A percentile compares a stretch with the other conserved stretches of the same genome.
These are phyloP conservation scores for Sebastes vulpes DNA, from an alignment of 2,797 vertebrate species.

Conservation along the genomic window DNA sequence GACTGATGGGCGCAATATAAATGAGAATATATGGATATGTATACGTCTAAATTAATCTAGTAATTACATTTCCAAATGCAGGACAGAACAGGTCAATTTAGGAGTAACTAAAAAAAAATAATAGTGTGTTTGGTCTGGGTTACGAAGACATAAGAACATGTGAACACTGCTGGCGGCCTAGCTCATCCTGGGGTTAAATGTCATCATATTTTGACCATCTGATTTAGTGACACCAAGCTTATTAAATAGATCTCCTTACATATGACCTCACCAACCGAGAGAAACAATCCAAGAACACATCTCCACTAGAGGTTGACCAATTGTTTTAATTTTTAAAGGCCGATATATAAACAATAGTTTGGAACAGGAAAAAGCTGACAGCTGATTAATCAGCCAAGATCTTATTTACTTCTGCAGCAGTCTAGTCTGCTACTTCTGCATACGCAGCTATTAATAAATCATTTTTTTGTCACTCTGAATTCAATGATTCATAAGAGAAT, in stretches of 20 bases:
- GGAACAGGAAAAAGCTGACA: too few relatives aligned
- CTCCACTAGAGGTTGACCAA: too few relatives aligned
- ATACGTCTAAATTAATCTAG: background rate
- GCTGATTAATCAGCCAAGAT: too few relatives aligned
- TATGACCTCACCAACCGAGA: background rate
- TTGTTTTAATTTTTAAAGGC: too few relatives aligned
- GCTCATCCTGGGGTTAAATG: background rate
- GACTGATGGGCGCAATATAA: background rate
- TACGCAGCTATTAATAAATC: too few relatives aligned
- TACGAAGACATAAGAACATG: background rate
- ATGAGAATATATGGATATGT: background rate
- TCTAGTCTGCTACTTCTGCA: too few relatives aligned
- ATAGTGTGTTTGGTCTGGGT: background rate
- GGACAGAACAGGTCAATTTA: background rate
- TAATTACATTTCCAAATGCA: background rate
- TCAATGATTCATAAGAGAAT: too few relatives aligned
- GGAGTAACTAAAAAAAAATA: background rate
- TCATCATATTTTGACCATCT: background rate
- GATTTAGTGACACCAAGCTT: background rate
- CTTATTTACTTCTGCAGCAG: too few relatives aligned
- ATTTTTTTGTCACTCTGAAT: too few relatives aligned
- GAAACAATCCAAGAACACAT: background rate
- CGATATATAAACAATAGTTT: too few relatives aligned
- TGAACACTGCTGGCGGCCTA: background rate
- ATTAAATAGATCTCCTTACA: background rate